Evolutionary conservation across 2,888 invertebrate species (phyloP), one percentile per base, ranked within the genome.

Genomic region (Tiphia femorata): DNA sequence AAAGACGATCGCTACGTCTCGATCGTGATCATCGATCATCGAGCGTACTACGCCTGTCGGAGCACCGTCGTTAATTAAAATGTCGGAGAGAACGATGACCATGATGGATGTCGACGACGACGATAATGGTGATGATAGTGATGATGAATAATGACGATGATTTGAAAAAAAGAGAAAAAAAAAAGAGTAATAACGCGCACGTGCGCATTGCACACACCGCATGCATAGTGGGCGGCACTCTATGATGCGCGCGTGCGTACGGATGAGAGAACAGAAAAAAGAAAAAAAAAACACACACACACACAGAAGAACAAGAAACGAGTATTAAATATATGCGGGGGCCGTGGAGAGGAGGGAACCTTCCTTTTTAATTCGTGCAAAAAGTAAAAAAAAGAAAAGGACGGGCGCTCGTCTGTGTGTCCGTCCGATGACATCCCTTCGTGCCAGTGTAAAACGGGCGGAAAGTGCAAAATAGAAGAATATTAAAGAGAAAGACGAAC

Each of bases 261-360:
- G 59, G 65, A 70, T 69, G 52, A 49, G 49, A 64, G 58, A 38
- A 56, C 43, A 49, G 67, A 55, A 63, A 49, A 60, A 62, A 60
- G 53, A 54, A 50, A 42, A 57, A 63, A 67, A 61, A 56, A 58
- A 59, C n/a, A n/a, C n/a, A n/a, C n/a, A n/a, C n/a, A n/a, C n/a
- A n/a, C n/a, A 67, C 63, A 64, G 64, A 49, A 61, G 44, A 50
- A 52, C 72, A 73, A 70, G 71, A 77, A 77, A 76, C 70, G 79
- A 81, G 78, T 81, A 81, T 80, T 80, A 80, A 80, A 82, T 81
- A 81, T 81, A 77, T 80, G 79, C 79, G 81, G 79, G 80, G 81
- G 79, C 78, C 80, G 75, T 78, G 78, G 81, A 81, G 79, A 79
- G 80, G 81, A 79, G 80, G 81, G 79, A 79, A 75, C 72, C 75